Conservation (phyloP, 2,113 vertebrate species). For the Tachysurus fulvidraco region DNA sequence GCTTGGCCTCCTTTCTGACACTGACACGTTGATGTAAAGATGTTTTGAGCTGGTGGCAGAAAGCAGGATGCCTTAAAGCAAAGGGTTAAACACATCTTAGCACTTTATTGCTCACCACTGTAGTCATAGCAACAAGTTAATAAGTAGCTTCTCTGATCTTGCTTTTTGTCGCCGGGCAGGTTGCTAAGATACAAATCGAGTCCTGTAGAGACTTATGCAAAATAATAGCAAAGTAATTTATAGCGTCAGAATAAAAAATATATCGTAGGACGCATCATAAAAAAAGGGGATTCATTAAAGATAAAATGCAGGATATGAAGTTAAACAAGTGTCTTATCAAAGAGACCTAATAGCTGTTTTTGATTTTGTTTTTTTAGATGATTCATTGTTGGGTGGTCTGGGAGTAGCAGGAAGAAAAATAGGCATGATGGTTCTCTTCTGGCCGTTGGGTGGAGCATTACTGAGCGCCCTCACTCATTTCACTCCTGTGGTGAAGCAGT, state of each 20-base stretch:
- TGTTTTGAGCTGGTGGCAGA: slow-evolving; percentile 54
- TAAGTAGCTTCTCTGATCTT: slow-evolving; percentile 75
- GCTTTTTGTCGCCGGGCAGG: slow-evolving; percentile 69
- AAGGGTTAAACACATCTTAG: slow-evolving; percentile 70
- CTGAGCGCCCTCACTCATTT: slow-evolving; percentile 11
- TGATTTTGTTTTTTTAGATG: not conserved
- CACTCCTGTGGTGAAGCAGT: slow-evolving; percentile 47
- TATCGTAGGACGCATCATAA: not conserved
- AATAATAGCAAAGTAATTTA: slow-evolving; percentile 37
- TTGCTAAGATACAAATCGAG: slow-evolving; percentile 77
- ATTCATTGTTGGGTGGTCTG: not conserved
- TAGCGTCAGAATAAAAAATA: not conserved
- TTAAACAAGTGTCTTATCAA: not conserved
- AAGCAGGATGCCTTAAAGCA: slow-evolving; percentile 51
- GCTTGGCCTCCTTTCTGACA: slow-evolving; percentile 44
- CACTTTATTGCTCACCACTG: slow-evolving; percentile 70
- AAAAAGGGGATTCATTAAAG: not conserved
- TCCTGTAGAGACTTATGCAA: slow-evolving; percentile 62
- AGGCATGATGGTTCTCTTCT: not conserved
- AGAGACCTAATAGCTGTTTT: not conserved
- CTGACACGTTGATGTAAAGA: slow-evolving; percentile 50
- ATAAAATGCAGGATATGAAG: not conserved
- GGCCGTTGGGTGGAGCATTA: slow-evolving; percentile 2
- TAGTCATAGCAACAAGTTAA: slow-evolving; percentile 83
- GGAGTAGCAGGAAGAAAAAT: not conserved